These are phyloP conservation scores for Aphidius gifuensis DNA, from an alignment of 1,140 invertebrate species.

Conservation along the genomic window DNA sequence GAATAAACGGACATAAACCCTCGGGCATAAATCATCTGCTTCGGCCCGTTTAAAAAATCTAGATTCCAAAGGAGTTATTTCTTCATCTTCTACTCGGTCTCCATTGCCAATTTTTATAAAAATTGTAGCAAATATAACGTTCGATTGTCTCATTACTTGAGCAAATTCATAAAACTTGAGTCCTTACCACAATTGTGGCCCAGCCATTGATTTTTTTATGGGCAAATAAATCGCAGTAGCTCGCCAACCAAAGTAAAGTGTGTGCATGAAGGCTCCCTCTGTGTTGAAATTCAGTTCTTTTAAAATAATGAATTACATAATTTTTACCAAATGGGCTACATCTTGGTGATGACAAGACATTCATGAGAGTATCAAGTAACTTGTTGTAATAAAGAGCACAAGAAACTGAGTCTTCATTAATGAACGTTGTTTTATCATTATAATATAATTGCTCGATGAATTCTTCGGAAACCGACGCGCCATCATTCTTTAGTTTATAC, in stretches of 20 bases:
- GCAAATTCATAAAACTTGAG: no score
- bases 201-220: no score
- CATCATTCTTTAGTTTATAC: constrained; percentile 39
- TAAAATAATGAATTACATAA: constrained; percentile 20
- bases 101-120: no score
- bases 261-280: constrained; percentile 38
- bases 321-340: constrained; percentile 33
- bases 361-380: constrained; percentile 33
- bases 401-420: constrained; percentile 50
- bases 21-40: no score
- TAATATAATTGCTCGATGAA: constrained; percentile 25
- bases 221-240: no score
- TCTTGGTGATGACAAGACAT: constrained; percentile 26
- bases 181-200: no score
- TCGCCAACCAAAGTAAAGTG: constrained; percentile 43
- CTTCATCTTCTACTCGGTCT: no score
- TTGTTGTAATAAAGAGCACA: constrained; percentile 49
- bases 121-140: no score
- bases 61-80: no score
- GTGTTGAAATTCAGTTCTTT: constrained; percentile 42
- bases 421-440: constrained; percentile 34
- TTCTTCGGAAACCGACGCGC: constrained; percentile 27
- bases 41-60: no score
- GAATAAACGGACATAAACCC: no score
- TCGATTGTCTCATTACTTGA: no score